Conservation (phyloP, 2,888 invertebrate genomes). For the Octodonta nipae region DNA sequence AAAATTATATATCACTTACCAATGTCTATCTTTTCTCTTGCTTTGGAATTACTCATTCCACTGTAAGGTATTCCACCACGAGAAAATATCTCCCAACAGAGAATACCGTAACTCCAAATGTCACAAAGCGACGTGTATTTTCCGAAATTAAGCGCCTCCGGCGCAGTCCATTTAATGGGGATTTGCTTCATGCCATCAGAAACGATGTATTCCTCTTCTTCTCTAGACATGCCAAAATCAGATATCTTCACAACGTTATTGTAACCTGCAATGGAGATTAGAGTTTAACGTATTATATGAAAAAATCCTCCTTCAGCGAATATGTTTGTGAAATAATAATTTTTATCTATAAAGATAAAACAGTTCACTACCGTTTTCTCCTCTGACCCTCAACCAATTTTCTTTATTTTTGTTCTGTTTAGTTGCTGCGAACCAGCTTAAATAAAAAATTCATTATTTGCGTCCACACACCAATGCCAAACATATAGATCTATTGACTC, state of each 20-base stretch:
- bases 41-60: slow-evolving; percentile 86
- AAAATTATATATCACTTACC: slow-evolving; percentile 51
- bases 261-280: slow-evolving; percentile 46
- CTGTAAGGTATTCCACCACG: slow-evolving; percentile 86
- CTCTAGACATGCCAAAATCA: slow-evolving; percentile 95
- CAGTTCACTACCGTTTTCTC: too few species aligned
- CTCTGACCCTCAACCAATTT: too few species aligned
- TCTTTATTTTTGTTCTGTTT: too few species aligned
- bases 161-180: slow-evolving; percentile 97
- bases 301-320: too few species aligned
- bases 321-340: too few species aligned
- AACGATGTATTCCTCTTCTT: slow-evolving; percentile 92
- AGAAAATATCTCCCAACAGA: slow-evolving; percentile 95
- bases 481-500: too few species aligned
- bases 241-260: slow-evolving; percentile 89
- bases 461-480: too few species aligned
- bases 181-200: slow-evolving; percentile 97
- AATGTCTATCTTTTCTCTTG: slow-evolving; percentile 83
- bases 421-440: too few species aligned
- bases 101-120: slow-evolving; percentile 92
- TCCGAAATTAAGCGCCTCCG: slow-evolving; percentile 91
- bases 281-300: not conserved
- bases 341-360: too few species aligned
- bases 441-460: too few species aligned
- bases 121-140: slow-evolving; percentile 84